Evolutionary conservation across 2,113 vertebrate genomes (phyloP), one percentile per base, ranked within the genome.

Genomic region (Microcebus jonahi): DNA sequence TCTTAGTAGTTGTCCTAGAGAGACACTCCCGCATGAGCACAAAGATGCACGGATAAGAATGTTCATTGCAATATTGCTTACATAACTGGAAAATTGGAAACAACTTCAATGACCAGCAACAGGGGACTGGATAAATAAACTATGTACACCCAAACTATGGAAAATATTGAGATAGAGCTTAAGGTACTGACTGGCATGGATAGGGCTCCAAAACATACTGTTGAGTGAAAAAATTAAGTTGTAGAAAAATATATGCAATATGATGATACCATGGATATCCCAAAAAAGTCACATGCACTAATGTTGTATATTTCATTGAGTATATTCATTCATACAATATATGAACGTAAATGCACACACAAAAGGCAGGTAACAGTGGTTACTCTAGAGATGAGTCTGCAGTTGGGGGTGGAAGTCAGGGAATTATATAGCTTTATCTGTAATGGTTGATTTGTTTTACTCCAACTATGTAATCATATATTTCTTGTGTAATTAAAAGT

Each of bases 361-460:
- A 77, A 86, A 91, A 96, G 79, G 87, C 65, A 84, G 25, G 20
- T 36, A 90, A 67, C 65, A 42, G 8, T 17, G 36, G 18, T 81
- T 76, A 88, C 57, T 92, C 21, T 79, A 25, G 17, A 70, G 53
- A 71, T 36, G 29, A 90, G 21, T 1, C 4, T 88, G 36, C 42
- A 8, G 13, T 59, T 94, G n/a, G 7, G 61, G 27, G 14, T 53
- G 14, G 25, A 45, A 67, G 53, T 59, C 50, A 84, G 42, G 14
- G 14, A 15, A 73, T 42, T 34, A 1, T 34, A 1, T 73, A 80
- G n/a, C 53, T 95, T 90, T 90, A 86, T 36, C 68, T 84, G 6
- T 39, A 95, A 94, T 92, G 85, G 82, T 67, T 91, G 73, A 10
- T 86, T 93, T 86, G 75, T 70, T 90, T 92, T 92, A 90, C n/a